phyloP scores from a whole-genome alignment of 2,113 vertebrate genomes.

The Brachirus orientalis region DNA sequence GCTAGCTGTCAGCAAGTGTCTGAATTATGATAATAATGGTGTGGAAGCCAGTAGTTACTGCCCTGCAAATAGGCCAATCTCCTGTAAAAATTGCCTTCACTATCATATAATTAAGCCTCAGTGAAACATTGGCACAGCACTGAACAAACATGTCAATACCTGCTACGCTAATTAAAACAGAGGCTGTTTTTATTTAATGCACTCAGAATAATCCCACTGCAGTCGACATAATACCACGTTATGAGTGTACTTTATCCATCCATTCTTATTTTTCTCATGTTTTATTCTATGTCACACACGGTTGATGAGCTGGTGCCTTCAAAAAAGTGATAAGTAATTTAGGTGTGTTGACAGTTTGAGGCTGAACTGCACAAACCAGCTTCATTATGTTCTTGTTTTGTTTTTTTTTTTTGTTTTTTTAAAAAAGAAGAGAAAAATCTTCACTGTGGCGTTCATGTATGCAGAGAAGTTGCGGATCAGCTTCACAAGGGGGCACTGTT shows the following conservation, averaged over 20 bases:
- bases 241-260: constrained; percentile 49
- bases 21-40: constrained; percentile 49
- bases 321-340: constrained; percentile 38
- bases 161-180: constrained; percentile 68
- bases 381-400: constrained; percentile 24
- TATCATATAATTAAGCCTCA: constrained; percentile 65
- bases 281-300: constrained; percentile 34
- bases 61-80: constrained; percentile 51
- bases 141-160: constrained; percentile 70
- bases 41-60: constrained; percentile 56
- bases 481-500: constrained; percentile 82
- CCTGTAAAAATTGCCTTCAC: constrained; percentile 56
- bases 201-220: constrained; percentile 50
- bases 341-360: constrained; percentile 55
- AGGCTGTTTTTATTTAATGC: constrained; percentile 55
- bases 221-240: constrained; percentile 51
- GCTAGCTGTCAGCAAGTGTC: constrained; percentile 43
- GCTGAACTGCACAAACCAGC: constrained; percentile 44
- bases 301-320: constrained; percentile 21
- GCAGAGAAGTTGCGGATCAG: constrained; percentile 31
- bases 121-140: constrained; percentile 52
- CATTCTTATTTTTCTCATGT: constrained; percentile 25
- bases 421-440: constrained; percentile 32
- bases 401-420: no score
- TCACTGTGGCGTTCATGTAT: constrained; percentile 6